Percentiles rank a stretch among this genome's conserved stretches.
Conservation (phyloP, 2,797 vertebrate genomes). For the Lophotriccus pileatus region DNA sequence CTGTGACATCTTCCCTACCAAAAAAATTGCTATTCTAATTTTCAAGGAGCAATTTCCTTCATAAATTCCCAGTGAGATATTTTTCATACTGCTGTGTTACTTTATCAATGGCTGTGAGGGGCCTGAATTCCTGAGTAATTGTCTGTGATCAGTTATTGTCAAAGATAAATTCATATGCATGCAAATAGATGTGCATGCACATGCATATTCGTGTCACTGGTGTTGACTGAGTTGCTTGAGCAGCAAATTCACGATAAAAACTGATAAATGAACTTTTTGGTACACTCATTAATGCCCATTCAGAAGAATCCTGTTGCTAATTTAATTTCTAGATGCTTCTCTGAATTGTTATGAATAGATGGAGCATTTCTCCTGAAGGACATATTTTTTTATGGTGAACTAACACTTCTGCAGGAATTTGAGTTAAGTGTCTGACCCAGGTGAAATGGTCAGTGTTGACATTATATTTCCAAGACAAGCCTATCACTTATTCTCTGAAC, state of each 20-base stretch:
- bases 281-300: neutral
- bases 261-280: neutral
- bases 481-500: neutral
- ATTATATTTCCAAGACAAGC: neutral
- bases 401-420: neutral
- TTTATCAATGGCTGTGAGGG: neutral
- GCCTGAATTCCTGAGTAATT: conserved; percentile 26
- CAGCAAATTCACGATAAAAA: conserved; percentile 1
- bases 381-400: neutral
- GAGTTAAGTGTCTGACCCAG: neutral
- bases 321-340: neutral
- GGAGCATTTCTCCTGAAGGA: neutral
- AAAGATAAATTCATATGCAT: neutral
- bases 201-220: neutral
- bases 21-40: neutral
- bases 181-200: neutral
- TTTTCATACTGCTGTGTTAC: neutral
- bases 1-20: neutral
- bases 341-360: neutral
- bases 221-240: neutral
- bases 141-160: conserved; percentile 28
- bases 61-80: neutral
- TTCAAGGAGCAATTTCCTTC: neutral
- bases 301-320: neutral
- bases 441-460: neutral